phyloP scores from a whole-genome alignment of 2,113 vertebrate species.

The Oenanthe oenanthe region DNA sequence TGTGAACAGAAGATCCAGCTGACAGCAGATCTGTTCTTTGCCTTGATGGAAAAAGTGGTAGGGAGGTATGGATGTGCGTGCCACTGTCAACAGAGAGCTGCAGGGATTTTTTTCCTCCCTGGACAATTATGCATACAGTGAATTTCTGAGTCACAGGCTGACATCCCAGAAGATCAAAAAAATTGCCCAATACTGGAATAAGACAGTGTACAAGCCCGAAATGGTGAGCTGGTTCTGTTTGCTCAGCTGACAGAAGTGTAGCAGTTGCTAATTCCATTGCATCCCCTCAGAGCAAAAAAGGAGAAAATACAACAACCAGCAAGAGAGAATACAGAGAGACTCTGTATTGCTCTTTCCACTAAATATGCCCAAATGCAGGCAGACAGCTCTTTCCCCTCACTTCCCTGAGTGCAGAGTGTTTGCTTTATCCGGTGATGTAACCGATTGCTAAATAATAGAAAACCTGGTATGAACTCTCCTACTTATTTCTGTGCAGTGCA shows the following conservation, averaged over 20 bases:
- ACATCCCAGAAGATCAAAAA: background rate
- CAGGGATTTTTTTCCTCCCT: background rate
- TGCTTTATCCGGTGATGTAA: constrained; percentile 49
- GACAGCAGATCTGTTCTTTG: background rate
- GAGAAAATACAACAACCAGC: background rate
- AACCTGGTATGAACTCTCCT: constrained; percentile 49
- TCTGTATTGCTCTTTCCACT: background rate
- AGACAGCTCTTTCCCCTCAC: constrained; percentile 5
- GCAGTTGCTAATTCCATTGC: background rate
- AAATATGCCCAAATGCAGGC: constrained; percentile 15
- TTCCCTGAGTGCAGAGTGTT: background rate
- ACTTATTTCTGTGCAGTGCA: background rate
- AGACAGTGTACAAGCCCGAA: background rate
- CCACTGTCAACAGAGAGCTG: background rate
- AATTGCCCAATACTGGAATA: background rate
- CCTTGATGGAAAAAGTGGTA: background rate
- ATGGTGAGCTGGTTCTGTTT: background rate
- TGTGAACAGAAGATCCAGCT: background rate
- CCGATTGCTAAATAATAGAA: constrained; percentile 45
- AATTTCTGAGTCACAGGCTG: constrained; percentile 22
- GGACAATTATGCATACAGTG: background rate
- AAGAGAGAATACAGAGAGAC: background rate
- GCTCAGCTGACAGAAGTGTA: background rate
- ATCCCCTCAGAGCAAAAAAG: background rate
- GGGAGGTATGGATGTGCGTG: background rate